These are phyloP conservation scores for Lucifuga dentata DNA, from an alignment of 2,113 vertebrate genomes.

Conservation along the genomic window DNA sequence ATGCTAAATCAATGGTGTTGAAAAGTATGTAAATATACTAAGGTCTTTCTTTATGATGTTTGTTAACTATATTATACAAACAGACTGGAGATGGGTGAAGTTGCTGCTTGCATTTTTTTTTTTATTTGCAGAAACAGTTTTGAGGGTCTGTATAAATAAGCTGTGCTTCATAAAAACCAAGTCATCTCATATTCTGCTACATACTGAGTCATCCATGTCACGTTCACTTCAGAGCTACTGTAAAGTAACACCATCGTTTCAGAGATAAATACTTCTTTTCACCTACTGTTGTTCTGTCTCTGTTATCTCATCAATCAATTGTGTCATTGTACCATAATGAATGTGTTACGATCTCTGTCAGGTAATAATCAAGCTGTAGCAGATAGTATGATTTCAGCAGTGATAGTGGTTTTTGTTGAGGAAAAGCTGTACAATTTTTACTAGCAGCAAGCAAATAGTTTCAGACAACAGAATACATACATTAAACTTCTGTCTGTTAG, in stretches of 20 bases:
- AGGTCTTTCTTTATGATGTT: no score
- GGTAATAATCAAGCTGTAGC: no score
- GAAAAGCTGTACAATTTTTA: no score
- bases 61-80: no score
- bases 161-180: background rate
- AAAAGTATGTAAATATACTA: no score
- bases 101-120: no score
- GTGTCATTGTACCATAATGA: slow-evolving; percentile 44
- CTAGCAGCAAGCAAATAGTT: no score
- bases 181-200: background rate
- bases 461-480: no score
- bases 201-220: background rate
- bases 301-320: slow-evolving; percentile 8
- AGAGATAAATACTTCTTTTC: slow-evolving; percentile 51
- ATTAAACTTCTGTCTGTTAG: no score
- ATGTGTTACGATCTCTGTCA: slow-evolving; percentile 21
- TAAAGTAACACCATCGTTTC: slow-evolving; percentile 26
- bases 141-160: background rate
- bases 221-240: slow-evolving; percentile 33
- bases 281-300: slow-evolving; percentile 14
- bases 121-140: background rate
- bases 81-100: no score
- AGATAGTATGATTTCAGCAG: no score
- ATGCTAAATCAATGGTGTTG: background rate
- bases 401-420: no score